Evolutionary conservation across 1,140 invertebrate genomes (phyloP).

Genomic region (Drosophila aff.): DNA sequence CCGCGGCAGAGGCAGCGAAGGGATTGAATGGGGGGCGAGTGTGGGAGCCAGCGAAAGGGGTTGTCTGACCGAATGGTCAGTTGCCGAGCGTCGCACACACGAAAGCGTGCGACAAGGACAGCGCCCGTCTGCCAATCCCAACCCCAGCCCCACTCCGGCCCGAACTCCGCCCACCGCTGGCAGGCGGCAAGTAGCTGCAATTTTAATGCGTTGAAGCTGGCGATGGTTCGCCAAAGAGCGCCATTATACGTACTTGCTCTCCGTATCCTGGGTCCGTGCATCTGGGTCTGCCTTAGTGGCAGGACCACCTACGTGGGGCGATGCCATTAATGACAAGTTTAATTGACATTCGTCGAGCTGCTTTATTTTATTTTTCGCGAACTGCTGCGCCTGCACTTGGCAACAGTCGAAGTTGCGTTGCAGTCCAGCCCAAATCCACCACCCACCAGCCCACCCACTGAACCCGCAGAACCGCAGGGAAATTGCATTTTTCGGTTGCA

Average conservation of each 20-base stretch:
- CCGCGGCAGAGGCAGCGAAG: conserved; percentile 13
- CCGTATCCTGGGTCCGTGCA: neutral
- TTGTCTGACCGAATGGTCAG: conserved; percentile 50
- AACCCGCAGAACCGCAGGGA: conserved; percentile 46
- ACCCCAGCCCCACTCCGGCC: neutral
- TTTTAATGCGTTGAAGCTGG: conserved; percentile 51
- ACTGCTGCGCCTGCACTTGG: conserved; percentile 64
- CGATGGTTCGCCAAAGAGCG: conserved; percentile 35
- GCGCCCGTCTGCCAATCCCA: conserved; percentile 54
- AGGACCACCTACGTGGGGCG: conserved; percentile 18
- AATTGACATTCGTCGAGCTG: conserved; percentile 56
- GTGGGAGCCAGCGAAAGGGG: conserved; percentile 27
- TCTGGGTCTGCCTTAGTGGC: conserved; percentile 15
- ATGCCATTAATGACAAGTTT: conserved; percentile 68
- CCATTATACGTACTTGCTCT: conserved; percentile 49
- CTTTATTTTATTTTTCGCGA: conserved; percentile 5
- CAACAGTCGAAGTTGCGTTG: conserved; percentile 53
- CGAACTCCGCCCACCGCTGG: conserved; percentile 5
- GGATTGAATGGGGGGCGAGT: conserved; percentile 1
- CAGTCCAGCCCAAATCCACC: conserved; percentile 4
- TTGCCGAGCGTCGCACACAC: conserved; percentile 45
- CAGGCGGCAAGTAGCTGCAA: conserved; percentile 60
- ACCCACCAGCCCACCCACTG: conserved; percentile 17
- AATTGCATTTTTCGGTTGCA: conserved; percentile 63
- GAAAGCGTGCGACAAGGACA: conserved; percentile 42